These are phyloP conservation scores for Rotaria magnacalcarata DNA, from an alignment of 2,888 invertebrate species.

Conservation along the genomic window DNA sequence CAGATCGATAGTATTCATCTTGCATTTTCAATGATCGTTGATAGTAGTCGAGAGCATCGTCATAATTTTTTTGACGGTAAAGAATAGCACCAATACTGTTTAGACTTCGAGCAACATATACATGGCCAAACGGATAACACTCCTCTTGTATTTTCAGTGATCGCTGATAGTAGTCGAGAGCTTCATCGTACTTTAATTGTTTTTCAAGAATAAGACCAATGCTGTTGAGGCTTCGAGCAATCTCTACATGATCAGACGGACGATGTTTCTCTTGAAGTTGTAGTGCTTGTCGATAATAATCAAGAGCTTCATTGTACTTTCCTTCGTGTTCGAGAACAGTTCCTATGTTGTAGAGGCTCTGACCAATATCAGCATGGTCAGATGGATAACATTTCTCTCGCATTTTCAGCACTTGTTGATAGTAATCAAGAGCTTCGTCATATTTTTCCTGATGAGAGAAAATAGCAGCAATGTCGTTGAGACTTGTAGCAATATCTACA, in stretches of 20 bases:
- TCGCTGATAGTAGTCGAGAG: background rate
- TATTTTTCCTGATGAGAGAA: no score
- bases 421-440: no score
- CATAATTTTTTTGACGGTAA: background rate
- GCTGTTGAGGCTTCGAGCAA: background rate
- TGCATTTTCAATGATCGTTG: no score
- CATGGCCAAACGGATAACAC: background rate
- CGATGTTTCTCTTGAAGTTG: background rate
- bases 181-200: background rate
- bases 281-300: background rate
- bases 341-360: background rate
- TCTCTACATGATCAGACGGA: no score
- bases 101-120: background rate
- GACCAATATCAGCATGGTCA: no score
- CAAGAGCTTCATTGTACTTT: no score
- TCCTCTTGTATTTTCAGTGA: background rate
- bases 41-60: background rate
- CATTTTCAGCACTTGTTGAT: no score
- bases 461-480: no score
- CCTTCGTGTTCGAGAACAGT: no score
- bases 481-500: background rate
- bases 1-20: no score
- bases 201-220: background rate
- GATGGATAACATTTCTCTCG: background rate
- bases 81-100: background rate